Conservation (phyloP, 2,113 vertebrate genomes). For the Callorhinus ursinus region DNA sequence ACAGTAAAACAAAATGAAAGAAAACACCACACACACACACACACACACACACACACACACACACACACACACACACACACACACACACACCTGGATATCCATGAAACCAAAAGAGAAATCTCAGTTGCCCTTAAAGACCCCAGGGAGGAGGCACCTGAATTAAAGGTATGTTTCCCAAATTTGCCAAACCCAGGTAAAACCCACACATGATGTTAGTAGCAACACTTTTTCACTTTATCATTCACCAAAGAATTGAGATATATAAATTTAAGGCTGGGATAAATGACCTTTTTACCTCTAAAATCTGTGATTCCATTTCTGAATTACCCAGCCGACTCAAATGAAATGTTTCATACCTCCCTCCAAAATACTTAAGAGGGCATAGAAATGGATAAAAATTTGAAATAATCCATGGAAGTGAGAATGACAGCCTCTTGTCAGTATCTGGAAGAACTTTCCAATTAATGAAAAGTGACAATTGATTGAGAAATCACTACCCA, state of each 20-base stretch:
- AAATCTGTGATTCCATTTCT: conserved; percentile 29
- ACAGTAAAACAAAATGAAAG: not conserved
- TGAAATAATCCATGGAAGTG: not conserved
- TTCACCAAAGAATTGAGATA: not conserved
- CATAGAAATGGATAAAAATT: not conserved
- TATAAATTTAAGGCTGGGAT: not conserved
- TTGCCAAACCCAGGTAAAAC: not conserved
- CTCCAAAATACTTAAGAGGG: not conserved
- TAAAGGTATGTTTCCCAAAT: not conserved
- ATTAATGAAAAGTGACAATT: not conserved
- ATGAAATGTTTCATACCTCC: not conserved
- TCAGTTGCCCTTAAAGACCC: not conserved
- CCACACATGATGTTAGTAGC: not conserved
- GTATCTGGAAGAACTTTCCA: not conserved
- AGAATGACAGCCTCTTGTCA: not conserved
- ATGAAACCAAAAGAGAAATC: not conserved
- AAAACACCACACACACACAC: not conserved
- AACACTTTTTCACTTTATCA: not conserved
- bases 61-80: not conserved
- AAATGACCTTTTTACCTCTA: not conserved
- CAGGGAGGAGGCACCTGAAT: not conserved
- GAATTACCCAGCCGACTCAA: not conserved
- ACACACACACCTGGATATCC: not conserved
- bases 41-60: not conserved
- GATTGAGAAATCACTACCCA: not conserved